Evolutionary conservation across 2,888 invertebrate genomes (phyloP), one percentile per base, ranked within the genome.

Genomic region (Tetheella fluctuosa): DNA sequence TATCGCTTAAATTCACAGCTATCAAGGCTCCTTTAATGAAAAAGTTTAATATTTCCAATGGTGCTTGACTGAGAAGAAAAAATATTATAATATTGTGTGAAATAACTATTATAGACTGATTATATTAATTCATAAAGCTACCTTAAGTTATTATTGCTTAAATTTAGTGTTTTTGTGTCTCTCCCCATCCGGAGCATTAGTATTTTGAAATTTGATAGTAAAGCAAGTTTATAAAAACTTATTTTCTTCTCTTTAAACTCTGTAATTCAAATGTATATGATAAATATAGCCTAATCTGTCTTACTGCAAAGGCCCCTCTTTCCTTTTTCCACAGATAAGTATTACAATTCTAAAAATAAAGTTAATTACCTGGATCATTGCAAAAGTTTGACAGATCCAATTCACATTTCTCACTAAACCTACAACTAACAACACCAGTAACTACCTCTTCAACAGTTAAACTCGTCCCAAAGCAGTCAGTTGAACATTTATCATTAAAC

Each of bases 111-210:
- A 25, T 25, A 25, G 25, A 25, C 6, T 2, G 25, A 25, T 25
- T 6, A 25, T 25, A 34, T 34, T 34, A 2, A 34, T 34, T 30
- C 8, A 30, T 2, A 34, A 13, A 34, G 13, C 39, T 81, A 91
- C 92, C 79, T 86, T 63, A 92, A 72, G 59, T 88, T 79, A 63
- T 93, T 93, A 42, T 86, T 76, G 66, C 90, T 90, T 59, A 93
- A 75, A 69, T 92, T 90, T 53, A 93, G 70, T 54, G 80, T 69
- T 66, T 80, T 89, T 52, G 90, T 88, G 48, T 90, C 89, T 64
- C 84, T 81, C 23, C 91, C 91, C 78, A 92, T 86, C 64, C 90
- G 81, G 2, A 91, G 70, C 93, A 93, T 92, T 5, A 93, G 67
- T 64, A 87, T 83, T 79, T 90, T 91, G 64, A 83, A 92, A 65